phyloP scores from a whole-genome alignment of 1,140 invertebrate species.

The Bombus picipes region DNA sequence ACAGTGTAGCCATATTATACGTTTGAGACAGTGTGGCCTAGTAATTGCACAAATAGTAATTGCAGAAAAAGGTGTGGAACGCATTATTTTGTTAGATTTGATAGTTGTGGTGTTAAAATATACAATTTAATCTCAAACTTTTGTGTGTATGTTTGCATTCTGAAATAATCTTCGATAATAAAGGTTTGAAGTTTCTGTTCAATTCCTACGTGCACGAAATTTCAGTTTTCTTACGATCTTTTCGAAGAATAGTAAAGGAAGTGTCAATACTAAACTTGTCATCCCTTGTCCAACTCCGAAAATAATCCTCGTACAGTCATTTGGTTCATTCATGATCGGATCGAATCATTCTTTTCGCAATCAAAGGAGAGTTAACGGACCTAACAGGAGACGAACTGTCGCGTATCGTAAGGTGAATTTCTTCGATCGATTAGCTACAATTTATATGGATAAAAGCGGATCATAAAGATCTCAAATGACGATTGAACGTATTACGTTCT shows the following conservation, averaged over 20 bases:
- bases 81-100: neutral
- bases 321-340: slow-evolving; percentile 6
- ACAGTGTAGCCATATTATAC: too few species aligned
- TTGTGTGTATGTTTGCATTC: neutral
- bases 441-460: neutral
- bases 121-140: neutral
- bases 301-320: slow-evolving; percentile 16
- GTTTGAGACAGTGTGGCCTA: too few species aligned
- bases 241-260: neutral
- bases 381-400: neutral
- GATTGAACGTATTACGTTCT: neutral
- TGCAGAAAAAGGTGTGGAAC: neutral
- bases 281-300: neutral
- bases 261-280: slow-evolving; percentile 24
- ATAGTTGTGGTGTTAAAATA: neutral
- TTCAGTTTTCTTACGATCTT: neutral
- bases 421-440: neutral
- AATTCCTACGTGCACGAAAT: neutral
- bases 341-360: neutral
- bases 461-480: slow-evolving; percentile 5
- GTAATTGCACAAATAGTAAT: neutral
- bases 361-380: neutral
- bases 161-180: neutral
- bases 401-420: slow-evolving; percentile 29
- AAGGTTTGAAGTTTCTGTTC: neutral